Conservation (phyloP, 2,113 vertebrate genomes). For the Apodemus speciosus region DNA sequence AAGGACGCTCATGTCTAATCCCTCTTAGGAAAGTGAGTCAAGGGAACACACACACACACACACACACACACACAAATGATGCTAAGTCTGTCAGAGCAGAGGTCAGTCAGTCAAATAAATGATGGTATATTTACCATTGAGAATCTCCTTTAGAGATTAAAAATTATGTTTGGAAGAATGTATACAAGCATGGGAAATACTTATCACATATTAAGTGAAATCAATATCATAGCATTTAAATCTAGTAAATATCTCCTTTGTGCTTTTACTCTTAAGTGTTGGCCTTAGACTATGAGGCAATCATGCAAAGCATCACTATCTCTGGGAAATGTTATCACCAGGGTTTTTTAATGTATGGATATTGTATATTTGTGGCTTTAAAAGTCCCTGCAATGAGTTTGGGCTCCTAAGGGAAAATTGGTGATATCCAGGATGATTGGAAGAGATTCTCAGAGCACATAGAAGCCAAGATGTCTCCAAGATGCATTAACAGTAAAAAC, state of each 20-base stretch:
- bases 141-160: neutral
- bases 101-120: neutral
- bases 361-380: neutral
- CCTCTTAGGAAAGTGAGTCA: neutral
- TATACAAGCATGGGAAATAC: neutral
- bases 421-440: neutral
- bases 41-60: neutral
- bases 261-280: neutral
- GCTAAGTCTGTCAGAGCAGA: neutral
- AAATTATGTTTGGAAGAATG: constrained; percentile 1
- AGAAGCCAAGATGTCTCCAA: neutral
- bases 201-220: neutral
- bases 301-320: neutral
- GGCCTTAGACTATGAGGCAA: neutral
- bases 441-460: neutral
- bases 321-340: neutral
- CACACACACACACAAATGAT: neutral
- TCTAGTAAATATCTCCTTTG: neutral
- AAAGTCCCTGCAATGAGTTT: neutral
- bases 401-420: neutral
- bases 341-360: neutral
- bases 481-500: neutral
- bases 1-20: neutral
- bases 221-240: neutral
- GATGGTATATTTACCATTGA: neutral